Evolutionary conservation across 2,888 invertebrate genomes (phyloP).

Genomic region (Agapostemon virescens): DNA sequence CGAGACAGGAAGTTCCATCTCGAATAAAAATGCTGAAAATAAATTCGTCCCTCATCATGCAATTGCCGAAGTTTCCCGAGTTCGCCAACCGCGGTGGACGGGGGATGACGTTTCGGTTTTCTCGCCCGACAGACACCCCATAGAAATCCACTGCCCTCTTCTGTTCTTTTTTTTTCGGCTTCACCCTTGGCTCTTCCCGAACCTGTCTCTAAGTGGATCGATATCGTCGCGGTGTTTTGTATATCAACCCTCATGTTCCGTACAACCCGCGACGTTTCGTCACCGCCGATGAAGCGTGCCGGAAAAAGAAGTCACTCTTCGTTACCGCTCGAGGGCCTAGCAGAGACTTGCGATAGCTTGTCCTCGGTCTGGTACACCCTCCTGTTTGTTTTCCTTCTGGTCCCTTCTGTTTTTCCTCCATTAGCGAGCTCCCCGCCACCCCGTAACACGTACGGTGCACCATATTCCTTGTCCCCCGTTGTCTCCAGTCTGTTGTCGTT

Average conservation of each 20-base stretch:
- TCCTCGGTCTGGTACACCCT: constrained; percentile 54
- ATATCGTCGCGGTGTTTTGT: constrained; percentile 45
- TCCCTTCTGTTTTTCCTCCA: constrained; percentile 73
- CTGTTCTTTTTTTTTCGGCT: constrained; percentile 12
- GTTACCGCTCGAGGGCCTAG: constrained; percentile 40
- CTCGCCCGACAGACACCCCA: constrained; percentile 26
- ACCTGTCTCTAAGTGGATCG: constrained; percentile 46
- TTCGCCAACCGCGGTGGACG: constrained; percentile 22
- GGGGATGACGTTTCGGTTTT: constrained; percentile 61
- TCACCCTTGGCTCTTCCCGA: background rate
- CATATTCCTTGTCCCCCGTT: background rate
- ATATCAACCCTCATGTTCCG: constrained; percentile 34
- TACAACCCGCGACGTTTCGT: constrained; percentile 12
- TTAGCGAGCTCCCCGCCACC: constrained; percentile 65
- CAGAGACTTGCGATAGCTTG: constrained; percentile 35
- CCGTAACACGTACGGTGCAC: constrained; percentile 12
- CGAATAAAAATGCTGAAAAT: background rate
- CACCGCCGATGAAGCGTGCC: constrained; percentile 39
- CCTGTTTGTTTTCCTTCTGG: constrained; percentile 69
- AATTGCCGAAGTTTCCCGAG: background rate
- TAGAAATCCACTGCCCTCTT: constrained; percentile 2
- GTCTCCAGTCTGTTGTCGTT: constrained; percentile 46
- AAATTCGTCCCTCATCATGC: background rate
- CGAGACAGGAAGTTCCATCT: background rate
- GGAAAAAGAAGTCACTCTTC: constrained; percentile 51